Conservation (phyloP, 2,113 vertebrate genomes). For the Tichodroma muraria region DNA sequence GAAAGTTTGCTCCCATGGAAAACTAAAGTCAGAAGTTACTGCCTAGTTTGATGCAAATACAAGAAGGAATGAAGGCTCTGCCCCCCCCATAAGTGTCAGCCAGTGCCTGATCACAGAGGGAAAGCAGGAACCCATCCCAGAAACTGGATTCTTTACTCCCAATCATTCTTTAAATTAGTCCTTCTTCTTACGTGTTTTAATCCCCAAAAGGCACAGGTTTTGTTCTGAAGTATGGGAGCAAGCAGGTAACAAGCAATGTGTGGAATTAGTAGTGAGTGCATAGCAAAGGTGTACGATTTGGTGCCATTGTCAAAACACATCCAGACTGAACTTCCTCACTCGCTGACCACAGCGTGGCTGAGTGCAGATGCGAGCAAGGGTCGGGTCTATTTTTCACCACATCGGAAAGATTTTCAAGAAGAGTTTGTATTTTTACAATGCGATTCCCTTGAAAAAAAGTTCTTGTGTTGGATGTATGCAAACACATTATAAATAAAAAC, state of each 20-base stretch:
- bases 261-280: background rate
- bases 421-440: background rate
- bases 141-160: background rate
- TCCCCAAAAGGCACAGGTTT: background rate
- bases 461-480: background rate
- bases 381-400: background rate
- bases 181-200: background rate
- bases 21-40: background rate
- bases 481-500: background rate
- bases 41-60: background rate
- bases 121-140: background rate
- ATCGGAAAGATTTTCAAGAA: background rate
- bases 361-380: background rate
- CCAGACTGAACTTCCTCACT: background rate
- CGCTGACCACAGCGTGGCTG: background rate
- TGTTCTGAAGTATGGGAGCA: background rate
- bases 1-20: background rate
- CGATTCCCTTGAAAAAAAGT: background rate
- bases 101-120: background rate
- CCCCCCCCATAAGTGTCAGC: background rate
- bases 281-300: background rate
- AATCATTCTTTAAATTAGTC: fast-evolving
- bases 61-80: background rate
- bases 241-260: background rate
- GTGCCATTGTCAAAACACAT: background rate